Conservation (phyloP, 2,888 invertebrate genomes). For the Selenia dentaria region DNA sequence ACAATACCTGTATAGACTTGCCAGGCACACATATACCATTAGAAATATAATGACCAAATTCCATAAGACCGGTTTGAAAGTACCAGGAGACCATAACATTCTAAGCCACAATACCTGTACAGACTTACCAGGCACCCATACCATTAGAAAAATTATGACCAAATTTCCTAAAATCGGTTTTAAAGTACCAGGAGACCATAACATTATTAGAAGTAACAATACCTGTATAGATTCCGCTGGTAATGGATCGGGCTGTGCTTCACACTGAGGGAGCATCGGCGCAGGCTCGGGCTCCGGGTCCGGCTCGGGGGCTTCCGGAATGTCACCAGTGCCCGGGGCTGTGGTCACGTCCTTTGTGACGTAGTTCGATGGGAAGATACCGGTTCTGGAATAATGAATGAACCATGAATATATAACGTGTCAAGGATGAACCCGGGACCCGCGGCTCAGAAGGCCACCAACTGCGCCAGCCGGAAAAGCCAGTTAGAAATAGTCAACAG, state of each 20-base stretch:
- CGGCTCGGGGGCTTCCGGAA: constrained; percentile 68
- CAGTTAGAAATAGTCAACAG: too few relatives aligned
- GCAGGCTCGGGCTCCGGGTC: constrained; percentile 69
- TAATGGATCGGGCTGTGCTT: constrained; percentile 21
- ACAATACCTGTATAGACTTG: too few relatives aligned
- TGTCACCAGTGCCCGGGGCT: constrained; percentile 49
- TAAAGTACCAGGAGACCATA: neutral
- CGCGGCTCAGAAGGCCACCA: too few relatives aligned
- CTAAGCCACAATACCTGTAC: constrained; percentile 1
- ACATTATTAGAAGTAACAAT: neutral
- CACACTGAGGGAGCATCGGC: constrained; percentile 66
- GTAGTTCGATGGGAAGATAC: constrained; percentile 99
- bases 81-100: neutral
- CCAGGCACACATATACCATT: too few relatives aligned
- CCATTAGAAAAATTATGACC: too few relatives aligned
- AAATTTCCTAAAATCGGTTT: too few relatives aligned
- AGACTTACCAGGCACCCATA: too few relatives aligned
- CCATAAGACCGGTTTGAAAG: too few relatives aligned
- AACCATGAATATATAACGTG: too few relatives aligned
- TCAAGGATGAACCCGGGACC: too few relatives aligned
- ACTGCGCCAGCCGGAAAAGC: too few relatives aligned
- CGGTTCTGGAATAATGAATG: constrained; percentile 85
- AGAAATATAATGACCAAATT: too few relatives aligned
- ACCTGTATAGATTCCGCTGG: constrained; percentile 12
- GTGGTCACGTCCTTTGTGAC: constrained; percentile 87